Conservation (phyloP, 2,797 vertebrate species). For the Bryconaethiops microstoma region DNA sequence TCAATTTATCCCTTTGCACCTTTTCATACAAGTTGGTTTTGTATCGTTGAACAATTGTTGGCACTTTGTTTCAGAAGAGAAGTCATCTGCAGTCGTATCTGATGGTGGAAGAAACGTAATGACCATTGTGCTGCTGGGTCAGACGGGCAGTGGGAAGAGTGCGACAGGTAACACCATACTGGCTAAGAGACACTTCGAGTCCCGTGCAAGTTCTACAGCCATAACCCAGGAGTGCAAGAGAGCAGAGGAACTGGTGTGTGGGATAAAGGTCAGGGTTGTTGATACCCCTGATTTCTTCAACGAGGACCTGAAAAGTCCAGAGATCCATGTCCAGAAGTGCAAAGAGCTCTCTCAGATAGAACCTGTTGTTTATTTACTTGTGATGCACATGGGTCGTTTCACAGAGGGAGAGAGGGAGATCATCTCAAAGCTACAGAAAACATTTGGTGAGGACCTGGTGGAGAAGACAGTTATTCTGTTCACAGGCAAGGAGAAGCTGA, state of each 20-base stretch:
- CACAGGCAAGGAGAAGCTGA: slow-evolving; percentile 38
- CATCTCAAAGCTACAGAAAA: neutral
- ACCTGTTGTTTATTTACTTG: slow-evolving; percentile 38
- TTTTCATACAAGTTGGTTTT: no score
- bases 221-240: slow-evolving; percentile 21
- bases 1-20: no score
- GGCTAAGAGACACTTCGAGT: slow-evolving; percentile 12
- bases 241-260: slow-evolving; percentile 10
- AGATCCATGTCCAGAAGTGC: slow-evolving; percentile 15
- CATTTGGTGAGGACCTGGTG: slow-evolving; percentile 11
- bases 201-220: slow-evolving; percentile 21
- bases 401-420: slow-evolving; percentile 29
- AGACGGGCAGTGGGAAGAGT: slow-evolving; percentile 46
- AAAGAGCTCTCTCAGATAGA: neutral
- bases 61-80: neutral
- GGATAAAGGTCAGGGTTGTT: slow-evolving; percentile 36
- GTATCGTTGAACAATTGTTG: no score
- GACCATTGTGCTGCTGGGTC: slow-evolving; percentile 42
- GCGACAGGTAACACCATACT: slow-evolving; percentile 44
- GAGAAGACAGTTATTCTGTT: slow-evolving; percentile 37
- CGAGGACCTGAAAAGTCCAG: neutral
- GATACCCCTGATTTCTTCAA: slow-evolving; percentile 48
- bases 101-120: slow-evolving; percentile 9
- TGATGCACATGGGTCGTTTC: slow-evolving; percentile 35
- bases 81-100: neutral